Conservation (phyloP, 2,888 invertebrate species). For the Eupithecia subfuscata region DNA sequence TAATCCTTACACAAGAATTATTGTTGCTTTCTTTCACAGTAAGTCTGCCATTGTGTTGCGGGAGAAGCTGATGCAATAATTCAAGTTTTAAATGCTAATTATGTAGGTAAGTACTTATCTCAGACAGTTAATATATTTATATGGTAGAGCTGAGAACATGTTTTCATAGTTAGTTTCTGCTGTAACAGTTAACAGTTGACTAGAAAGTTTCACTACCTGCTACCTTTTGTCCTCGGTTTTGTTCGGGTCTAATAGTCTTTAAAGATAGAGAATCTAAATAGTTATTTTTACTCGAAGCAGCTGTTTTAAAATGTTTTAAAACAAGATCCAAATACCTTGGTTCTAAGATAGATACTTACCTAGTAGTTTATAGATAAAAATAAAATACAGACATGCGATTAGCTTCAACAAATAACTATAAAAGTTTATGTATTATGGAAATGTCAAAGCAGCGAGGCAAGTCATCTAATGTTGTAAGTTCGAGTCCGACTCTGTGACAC, state of each 20-base stretch:
- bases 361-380: not conserved
- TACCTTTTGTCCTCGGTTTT: constrained; percentile 19
- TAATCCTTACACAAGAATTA: not conserved
- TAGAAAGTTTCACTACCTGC: constrained; percentile 24
- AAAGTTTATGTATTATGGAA: constrained; percentile 12
- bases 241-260: not conserved
- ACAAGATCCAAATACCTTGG: not conserved
- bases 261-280: not conserved
- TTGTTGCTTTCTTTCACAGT: not conserved
- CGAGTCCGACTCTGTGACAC: constrained; percentile 15
- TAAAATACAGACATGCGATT: not conserved
- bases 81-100: not conserved
- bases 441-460: constrained; percentile 9
- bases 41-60: not conserved
- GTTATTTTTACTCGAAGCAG: not conserved
- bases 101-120: not conserved
- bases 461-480: constrained; percentile 7
- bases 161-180: not conserved
- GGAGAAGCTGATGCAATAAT: not conserved
- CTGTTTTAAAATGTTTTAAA: not conserved
- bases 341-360: not conserved
- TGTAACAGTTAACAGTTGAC: not conserved
- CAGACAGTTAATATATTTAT: not conserved
- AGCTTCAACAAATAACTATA: constrained; percentile 9
- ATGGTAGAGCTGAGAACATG: not conserved